Percentiles rank a stretch among this genome's conserved stretches.
These are phyloP conservation scores for Nomada fabriciana DNA, from an alignment of 2,888 invertebrate species.

Conservation along the genomic window DNA sequence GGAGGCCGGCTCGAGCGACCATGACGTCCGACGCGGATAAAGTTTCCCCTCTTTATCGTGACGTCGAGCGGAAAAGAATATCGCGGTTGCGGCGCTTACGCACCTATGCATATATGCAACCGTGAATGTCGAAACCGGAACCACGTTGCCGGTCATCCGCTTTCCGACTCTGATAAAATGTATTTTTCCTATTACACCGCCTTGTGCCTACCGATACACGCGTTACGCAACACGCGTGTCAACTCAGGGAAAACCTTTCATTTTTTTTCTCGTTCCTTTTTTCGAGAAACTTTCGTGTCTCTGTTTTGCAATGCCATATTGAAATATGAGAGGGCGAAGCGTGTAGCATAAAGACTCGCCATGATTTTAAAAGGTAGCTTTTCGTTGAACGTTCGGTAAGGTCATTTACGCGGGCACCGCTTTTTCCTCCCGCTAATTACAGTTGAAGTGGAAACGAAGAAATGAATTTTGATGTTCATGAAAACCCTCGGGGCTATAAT, in stretches of 20 bases:
- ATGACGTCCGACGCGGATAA: conserved; percentile 50
- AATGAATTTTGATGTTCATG: not conserved
- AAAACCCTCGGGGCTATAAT: not conserved
- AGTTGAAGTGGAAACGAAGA: not conserved
- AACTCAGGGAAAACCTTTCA: not conserved
- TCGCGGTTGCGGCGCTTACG: conserved; percentile 34
- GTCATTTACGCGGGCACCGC: too few species aligned
- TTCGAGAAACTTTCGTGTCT: not conserved
- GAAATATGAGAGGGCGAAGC: not conserved
- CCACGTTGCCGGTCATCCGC: conserved; percentile 26
- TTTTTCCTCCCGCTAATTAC: too few species aligned
- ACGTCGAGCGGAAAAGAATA: conserved; percentile 47
- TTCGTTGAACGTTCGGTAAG: too few species aligned
- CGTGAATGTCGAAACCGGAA: conserved; percentile 43
- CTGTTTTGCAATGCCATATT: not conserved
- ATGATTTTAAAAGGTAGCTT: too few species aligned
- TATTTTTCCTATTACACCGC: not conserved
- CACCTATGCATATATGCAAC: conserved; percentile 3
- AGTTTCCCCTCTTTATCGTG: conserved; percentile 41
- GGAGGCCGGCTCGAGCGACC: conserved; percentile 13
- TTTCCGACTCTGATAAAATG: conserved; percentile 22
- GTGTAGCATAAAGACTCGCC: too few species aligned
- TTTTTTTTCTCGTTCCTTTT: not conserved
- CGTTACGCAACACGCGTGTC: not conserved
- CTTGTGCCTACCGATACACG: conserved; percentile 1